Base-by-base conservation (phyloP, 2,113 vertebrate genomes). In the Theristicus caerulescens region DNA sequence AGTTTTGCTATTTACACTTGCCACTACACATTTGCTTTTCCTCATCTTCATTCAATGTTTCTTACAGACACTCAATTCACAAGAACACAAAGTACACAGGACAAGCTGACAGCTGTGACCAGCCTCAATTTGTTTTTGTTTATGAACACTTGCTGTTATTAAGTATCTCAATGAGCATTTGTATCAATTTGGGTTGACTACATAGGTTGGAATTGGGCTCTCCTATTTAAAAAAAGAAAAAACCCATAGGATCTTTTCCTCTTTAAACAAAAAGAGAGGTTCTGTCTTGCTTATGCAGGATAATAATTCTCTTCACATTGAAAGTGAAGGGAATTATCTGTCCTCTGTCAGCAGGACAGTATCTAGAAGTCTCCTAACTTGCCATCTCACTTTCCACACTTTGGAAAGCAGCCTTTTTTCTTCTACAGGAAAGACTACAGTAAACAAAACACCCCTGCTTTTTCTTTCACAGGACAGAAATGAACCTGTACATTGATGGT, bases 61-160 rank as follows among this genome's bases (percentile, higher is more conserved):
- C 57, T 77, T 77, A 96, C 93, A 97, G 72, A 92, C 16, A 93
- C 88, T 58, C 88, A 47, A 96, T 97, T 97, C 91, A 97, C 91
- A 71, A 88, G 93, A 96, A 77, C 89, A 94, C 86, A 93, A 51
- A 92, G 88, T 94, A 83, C 93, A 91, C 71, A 90, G 87, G 67
- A 79, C 55, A 65, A 61, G 38, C 70, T 46, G 71, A 94, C 97
- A 97, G 97, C 97, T 97, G 96, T 51, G 65, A 69, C 62, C 52
- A 78, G 85, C 57, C n/a, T 85, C 85, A 55, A 42, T 86, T 94
- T 95, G 86, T 82, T 93, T 95, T 78, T 94, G 84, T 94, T 95
- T 86, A 74, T n/a, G 54, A 96, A 95, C 73, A 82, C n/a, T 83
- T 93, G 94, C 59, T 81, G 78, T 85, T 88, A 76, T 34, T 73